Evolutionary conservation across 1,140 invertebrate genomes (phyloP), one percentile per base, ranked within the genome.

Genomic region (Pantala flavescens): DNA sequence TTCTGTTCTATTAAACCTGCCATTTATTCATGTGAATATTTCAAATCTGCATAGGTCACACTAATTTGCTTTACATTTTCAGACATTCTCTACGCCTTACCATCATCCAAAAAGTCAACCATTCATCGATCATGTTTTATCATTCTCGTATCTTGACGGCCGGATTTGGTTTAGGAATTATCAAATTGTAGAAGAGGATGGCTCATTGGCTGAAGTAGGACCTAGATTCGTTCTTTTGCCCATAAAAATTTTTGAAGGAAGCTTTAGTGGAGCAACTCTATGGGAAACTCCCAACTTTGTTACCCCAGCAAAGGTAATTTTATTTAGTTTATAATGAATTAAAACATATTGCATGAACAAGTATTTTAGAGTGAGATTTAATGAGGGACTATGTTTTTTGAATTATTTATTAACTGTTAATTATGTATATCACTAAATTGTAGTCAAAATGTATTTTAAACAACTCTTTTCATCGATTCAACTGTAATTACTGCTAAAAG

Each of bases 161-260:
- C 88, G 94, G 77, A 96, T 99, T 81, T 99, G 97, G 97, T 98
- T 99, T 80, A 87, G 98, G 77, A 99, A 99, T 85, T 99, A 93
- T 82, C 97, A 99, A 85, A 98, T 99, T 79, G 84, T 98, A 23
- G 95, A 95, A 72, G 96, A 98, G 85, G 94, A 96, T 85, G 95
- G 94, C 77, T 94, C 93, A 71, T 84, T 99, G 43, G 91, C 93
- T 43, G 98, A 99, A 90, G 96, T 99, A 80, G 88, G 96, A 70
- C 97, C 96, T 11, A 86, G 97, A 84, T 97, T 99, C 88, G 93
- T 97, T 0, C 85, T 99, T 77, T 98, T 99, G 85, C 95, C 96
- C 9, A 94, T 98, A 78, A 91, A 91, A 82, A 89, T 93, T 77
- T 99, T 99, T 85, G 90, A 90, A 76, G 93, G 91, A n/a, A 98